A percentile compares a stretch with the other conserved stretches of the same genome.
Conservation (phyloP, 2,113 vertebrate species). For the Protobothrops mucrosquamatus region DNA sequence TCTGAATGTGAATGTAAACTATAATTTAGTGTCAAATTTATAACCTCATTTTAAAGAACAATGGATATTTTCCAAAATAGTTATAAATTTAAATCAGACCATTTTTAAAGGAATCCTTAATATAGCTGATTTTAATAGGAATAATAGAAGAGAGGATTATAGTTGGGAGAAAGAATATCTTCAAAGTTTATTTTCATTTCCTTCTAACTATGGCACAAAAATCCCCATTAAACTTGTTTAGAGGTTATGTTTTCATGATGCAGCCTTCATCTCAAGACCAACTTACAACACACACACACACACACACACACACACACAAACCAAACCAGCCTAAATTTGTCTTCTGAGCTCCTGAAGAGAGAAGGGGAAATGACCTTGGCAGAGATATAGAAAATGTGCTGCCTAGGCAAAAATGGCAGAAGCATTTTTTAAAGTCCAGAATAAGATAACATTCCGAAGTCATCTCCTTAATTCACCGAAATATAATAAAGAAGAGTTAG, state of each 20-base stretch:
- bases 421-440: not conserved
- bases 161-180: not conserved
- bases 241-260: not conserved
- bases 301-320: not conserved
- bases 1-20: not conserved
- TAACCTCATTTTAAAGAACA: not conserved
- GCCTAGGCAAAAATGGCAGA: not conserved
- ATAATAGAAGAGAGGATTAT: not conserved
- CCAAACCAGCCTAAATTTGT: not conserved
- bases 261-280: not conserved
- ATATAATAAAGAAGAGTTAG: not conserved
- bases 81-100: not conserved
- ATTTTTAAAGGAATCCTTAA: not conserved
- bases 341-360: not conserved
- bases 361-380: not conserved
- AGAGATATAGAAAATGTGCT: not conserved
- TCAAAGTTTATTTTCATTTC: not conserved
- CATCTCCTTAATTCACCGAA: not conserved
- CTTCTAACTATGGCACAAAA: not conserved
- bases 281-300: not conserved
- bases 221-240: not conserved
- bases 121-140: not conserved
- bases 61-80: not conserved
- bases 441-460: not conserved
- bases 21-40: not conserved